Evolutionary conservation across 2,113 vertebrate species (phyloP).

Genomic region (Hydropotes inermis): DNA sequence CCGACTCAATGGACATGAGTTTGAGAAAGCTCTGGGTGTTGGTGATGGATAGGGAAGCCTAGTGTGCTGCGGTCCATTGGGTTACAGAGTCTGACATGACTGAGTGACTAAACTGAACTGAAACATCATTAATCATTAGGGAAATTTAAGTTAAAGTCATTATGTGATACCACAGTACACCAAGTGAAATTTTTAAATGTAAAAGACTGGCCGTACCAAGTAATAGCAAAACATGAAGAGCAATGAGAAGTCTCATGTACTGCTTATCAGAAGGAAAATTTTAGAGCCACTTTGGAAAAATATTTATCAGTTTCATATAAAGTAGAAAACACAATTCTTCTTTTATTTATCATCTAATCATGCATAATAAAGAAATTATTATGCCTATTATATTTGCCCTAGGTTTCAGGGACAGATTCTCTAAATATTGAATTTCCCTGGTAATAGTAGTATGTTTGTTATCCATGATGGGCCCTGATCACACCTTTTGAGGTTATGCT

Average conservation of each 20-base stretch:
- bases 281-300: background rate
- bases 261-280: background rate
- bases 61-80: background rate
- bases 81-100: background rate
- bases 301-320: background rate
- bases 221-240: background rate
- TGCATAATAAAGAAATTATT: background rate
- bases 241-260: background rate
- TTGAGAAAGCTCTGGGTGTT: background rate
- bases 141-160: background rate
- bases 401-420: background rate
- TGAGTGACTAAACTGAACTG: background rate
- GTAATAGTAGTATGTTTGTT: background rate
- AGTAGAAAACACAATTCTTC: background rate
- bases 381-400: background rate
- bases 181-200: background rate
- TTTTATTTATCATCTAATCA: background rate
- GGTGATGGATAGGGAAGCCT: background rate
- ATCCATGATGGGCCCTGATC: background rate
- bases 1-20: rapidly evolving
- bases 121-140: background rate
- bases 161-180: background rate
- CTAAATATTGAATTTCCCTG: background rate
- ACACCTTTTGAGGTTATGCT: background rate
- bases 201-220: background rate